Percentiles rank a stretch among this genome's conserved stretches.
Evolutionary conservation across 2,888 invertebrate species (phyloP).

Genomic region (Drosophila diplacantha): DNA sequence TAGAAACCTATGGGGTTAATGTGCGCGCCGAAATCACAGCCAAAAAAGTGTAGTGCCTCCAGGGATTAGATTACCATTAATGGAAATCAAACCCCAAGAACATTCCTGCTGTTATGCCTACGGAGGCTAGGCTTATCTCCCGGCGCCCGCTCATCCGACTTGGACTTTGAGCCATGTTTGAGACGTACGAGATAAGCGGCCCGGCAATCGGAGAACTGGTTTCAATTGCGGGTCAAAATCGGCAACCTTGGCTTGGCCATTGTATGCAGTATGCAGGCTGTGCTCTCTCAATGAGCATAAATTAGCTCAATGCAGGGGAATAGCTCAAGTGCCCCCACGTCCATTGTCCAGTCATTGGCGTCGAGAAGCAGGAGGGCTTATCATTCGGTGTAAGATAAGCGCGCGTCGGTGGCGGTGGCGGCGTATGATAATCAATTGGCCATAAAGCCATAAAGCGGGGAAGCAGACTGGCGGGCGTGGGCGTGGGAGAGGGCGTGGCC

Average conservation of each 20-base stretch:
- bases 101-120: background rate
- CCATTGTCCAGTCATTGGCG: constrained; percentile 27
- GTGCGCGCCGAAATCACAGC: background rate
- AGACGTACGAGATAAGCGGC: constrained; percentile 30
- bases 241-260: constrained; percentile 25
- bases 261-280: constrained; percentile 14
- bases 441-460: constrained; percentile 19
- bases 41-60: background rate
- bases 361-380: constrained; percentile 9
- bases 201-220: constrained; percentile 31
- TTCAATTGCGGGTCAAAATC: constrained; percentile 27
- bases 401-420: constrained; percentile 3
- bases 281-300: constrained; percentile 18
- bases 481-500: background rate
- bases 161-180: constrained; percentile 39
- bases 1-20: background rate
- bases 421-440: constrained; percentile 35
- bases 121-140: background rate
- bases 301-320: constrained; percentile 16
- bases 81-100: background rate
- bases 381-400: constrained; percentile 14
- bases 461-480: background rate
- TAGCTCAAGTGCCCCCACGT: constrained; percentile 1
- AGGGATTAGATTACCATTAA: constrained; percentile 5
- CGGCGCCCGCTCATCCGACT: constrained; percentile 1